Percentiles rank a stretch among this genome's conserved stretches.
Conservation (phyloP, 1,140 invertebrate genomes). For the Orussus abietinus region DNA sequence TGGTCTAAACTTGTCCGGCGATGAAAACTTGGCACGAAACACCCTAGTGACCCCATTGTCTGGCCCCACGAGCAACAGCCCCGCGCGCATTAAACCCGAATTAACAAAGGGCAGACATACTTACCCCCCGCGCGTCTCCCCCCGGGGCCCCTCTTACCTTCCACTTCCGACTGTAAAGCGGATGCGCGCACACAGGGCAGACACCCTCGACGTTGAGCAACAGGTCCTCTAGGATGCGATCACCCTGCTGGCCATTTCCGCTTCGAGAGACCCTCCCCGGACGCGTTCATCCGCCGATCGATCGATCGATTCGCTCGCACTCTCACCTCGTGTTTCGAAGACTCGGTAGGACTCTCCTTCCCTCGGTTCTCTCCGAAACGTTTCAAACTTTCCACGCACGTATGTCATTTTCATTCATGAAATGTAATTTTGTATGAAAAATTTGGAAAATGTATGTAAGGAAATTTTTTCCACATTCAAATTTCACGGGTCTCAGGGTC, state of each 20-base stretch:
- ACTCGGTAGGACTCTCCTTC: too few species aligned
- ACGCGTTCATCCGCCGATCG: too few species aligned
- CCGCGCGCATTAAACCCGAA: conserved; percentile 37
- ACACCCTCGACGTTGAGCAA: conserved; percentile 30
- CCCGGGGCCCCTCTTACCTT: conserved; percentile 15
- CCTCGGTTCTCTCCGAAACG: too few species aligned
- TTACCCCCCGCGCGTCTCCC: conserved; percentile 17
- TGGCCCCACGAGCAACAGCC: conserved; percentile 32
- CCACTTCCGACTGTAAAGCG: conserved; percentile 36
- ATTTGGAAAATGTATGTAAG: too few species aligned
- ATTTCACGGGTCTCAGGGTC: too few species aligned
- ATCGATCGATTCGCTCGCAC: too few species aligned
- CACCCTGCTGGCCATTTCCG: conserved; percentile 31
- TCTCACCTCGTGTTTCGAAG: too few species aligned
- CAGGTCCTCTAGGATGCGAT: conserved; percentile 41
- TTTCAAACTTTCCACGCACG: too few species aligned
- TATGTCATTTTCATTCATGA: too few species aligned
- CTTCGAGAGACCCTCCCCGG: too few species aligned
- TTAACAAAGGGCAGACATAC: conserved; percentile 44
- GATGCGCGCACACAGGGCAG: conserved; percentile 28
- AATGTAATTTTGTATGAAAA: too few species aligned
- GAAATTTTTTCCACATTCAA: too few species aligned
- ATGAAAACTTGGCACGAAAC: conserved; percentile 43
- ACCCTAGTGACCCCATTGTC: conserved; percentile 45
- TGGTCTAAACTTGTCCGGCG: conserved; percentile 42